phyloP scores from a whole-genome alignment of 1,140 invertebrate genomes.

The Reticulitermes speratus region DNA sequence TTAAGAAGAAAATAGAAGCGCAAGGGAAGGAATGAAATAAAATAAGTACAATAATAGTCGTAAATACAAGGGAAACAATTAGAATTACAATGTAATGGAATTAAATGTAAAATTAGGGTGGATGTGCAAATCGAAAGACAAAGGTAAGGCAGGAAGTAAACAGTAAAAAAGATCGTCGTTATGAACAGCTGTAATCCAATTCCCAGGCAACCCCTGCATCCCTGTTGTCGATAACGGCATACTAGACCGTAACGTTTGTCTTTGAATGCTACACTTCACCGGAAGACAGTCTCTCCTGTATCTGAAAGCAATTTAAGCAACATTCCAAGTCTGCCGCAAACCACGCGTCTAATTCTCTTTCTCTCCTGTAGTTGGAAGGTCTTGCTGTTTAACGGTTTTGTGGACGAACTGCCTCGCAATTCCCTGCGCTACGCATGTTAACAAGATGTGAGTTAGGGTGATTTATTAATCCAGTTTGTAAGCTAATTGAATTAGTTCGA shows the following conservation, averaged over 20 bases:
- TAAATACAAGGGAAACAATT: too few species aligned
- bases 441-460: background rate
- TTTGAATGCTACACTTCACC: background rate
- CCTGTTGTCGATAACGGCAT: background rate
- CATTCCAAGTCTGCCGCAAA: background rate
- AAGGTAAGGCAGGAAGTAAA: too few species aligned
- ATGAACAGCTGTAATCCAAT: background rate
- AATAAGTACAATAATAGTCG: too few species aligned
- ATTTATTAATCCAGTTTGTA: background rate
- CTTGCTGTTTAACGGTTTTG: background rate
- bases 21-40: too few species aligned
- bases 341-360: conserved; percentile 3
- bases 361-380: background rate
- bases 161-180: too few species aligned
- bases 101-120: too few species aligned
- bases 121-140: too few species aligned
- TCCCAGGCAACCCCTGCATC: background rate
- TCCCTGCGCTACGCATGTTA: background rate
- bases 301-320: conserved; percentile 13
- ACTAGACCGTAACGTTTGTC: background rate
- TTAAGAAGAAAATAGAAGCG: too few species aligned
- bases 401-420: background rate
- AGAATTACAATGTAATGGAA: too few species aligned
- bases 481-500: background rate
- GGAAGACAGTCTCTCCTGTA: background rate